phyloP scores from a whole-genome alignment of 2,888 invertebrate species.

The Diadromus collaris region DNA sequence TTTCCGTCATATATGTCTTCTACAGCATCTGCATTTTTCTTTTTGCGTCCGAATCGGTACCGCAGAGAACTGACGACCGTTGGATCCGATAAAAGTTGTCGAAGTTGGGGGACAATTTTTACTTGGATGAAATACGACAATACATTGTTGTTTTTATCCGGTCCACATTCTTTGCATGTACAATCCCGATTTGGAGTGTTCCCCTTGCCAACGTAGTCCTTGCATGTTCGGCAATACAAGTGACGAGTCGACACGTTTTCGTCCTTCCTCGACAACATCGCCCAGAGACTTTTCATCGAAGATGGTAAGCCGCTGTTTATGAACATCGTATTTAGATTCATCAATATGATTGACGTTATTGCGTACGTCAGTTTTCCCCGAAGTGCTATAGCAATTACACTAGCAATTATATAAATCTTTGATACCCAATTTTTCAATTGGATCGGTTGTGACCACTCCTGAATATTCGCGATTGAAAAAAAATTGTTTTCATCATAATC shows the following conservation, averaged over 20 bases:
- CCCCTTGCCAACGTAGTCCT: slow-evolving; percentile 22
- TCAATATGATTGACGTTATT: slow-evolving; percentile 11
- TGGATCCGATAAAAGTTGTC: no score
- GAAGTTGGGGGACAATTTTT: no score
- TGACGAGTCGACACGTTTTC: slow-evolving; percentile 11
- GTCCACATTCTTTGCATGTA: slow-evolving; percentile 11
- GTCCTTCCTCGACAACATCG: slow-evolving; percentile 30
- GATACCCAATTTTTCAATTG: neutral
- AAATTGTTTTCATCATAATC: neutral
- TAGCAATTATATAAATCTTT: slow-evolving; percentile 2
- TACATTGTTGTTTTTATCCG: slow-evolving; percentile 26
- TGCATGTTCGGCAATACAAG: slow-evolving; percentile 39
- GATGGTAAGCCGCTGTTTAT: slow-evolving; percentile 1
- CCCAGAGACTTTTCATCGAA: slow-evolving; percentile 39
- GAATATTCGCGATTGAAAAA: neutral
- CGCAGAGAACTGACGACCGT: no score
- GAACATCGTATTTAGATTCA: slow-evolving; percentile 11
- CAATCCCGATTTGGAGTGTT: slow-evolving; percentile 17
- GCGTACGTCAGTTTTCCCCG: slow-evolving; percentile 16
- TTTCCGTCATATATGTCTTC: no score
- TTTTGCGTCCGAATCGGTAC: no score
- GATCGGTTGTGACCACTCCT: slow-evolving; percentile 7
- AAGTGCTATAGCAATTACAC: slow-evolving; percentile 6
- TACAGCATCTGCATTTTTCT: no score
- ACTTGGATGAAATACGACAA: no score